These are phyloP conservation scores for Cataglyphis hispanica DNA, from an alignment of 1,140 invertebrate genomes.

Conservation along the genomic window DNA sequence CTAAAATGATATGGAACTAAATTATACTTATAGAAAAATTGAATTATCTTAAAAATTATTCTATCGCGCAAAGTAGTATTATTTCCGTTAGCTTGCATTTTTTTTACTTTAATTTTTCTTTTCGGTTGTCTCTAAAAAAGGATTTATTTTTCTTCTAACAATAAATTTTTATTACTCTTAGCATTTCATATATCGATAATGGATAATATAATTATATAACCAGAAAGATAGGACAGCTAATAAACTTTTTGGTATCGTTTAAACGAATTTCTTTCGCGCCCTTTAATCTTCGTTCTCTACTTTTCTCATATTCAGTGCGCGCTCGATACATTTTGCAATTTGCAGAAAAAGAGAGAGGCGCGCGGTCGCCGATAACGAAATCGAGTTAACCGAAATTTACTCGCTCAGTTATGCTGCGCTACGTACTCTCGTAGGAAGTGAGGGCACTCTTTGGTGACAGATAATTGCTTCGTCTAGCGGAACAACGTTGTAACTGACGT, in stretches of 20 bases:
- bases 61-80: not conserved
- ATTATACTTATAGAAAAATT: conserved; percentile 10
- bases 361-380: conserved; percentile 64
- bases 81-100: not conserved
- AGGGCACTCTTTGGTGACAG: conserved; percentile 70
- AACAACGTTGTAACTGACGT: conserved; percentile 76
- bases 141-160: not conserved
- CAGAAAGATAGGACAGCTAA: not conserved
- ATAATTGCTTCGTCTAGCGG: conserved; percentile 74
- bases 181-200: not conserved
- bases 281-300: conserved; percentile 30
- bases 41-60: conserved; percentile 2
- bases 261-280: conserved; percentile 6
- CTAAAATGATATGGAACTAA: not conserved
- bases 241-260: not conserved
- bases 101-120: not conserved
- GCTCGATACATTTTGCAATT: conserved; percentile 50
- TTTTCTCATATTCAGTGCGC: conserved; percentile 40
- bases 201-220: not conserved
- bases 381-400: conserved; percentile 52
- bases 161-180: not conserved
- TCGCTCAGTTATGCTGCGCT: conserved; percentile 8
- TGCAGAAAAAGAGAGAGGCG: conserved; percentile 8
- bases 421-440: conserved; percentile 26
- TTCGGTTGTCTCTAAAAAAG: not conserved